A percentile compares a stretch with the other conserved stretches of the same genome.
Conservation (phyloP, 2,113 vertebrate genomes). For the Ochotona curzoniae region DNA sequence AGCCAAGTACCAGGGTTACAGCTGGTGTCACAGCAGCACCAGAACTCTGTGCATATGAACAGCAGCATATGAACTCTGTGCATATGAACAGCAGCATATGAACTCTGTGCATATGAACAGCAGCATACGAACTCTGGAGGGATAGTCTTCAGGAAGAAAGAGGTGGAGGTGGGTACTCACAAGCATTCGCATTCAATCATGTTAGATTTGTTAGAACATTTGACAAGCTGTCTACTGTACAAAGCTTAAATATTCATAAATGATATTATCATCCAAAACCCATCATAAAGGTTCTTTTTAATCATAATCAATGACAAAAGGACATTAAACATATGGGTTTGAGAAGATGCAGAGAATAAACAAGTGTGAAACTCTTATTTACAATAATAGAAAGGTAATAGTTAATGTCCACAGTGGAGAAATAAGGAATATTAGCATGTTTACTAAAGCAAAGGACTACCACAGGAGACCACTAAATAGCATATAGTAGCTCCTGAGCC, state of each 20-base stretch:
- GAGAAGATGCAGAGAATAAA: neutral
- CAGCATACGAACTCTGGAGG: neutral
- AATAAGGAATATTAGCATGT: neutral
- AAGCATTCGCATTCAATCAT: neutral
- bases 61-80: too few relatives aligned
- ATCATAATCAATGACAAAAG: neutral
- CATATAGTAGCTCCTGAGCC: neutral
- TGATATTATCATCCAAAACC: neutral
- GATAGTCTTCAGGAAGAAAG: neutral
- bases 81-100: too few relatives aligned
- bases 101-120: too few relatives aligned
- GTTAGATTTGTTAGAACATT: neutral
- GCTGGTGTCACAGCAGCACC: accelerated
- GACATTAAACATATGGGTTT: neutral
- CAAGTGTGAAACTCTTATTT: neutral
- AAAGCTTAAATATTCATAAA: neutral
- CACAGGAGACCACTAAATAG: neutral
- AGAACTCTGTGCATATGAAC: too few relatives aligned
- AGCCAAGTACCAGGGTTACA: too few relatives aligned
- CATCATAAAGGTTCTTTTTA: neutral
- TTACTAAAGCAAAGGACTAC: neutral
- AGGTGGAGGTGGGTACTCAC: too few relatives aligned
- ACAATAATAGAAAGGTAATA: neutral
- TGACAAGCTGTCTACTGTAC: neutral
- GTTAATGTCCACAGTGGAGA: neutral